Base-by-base conservation (phyloP, 2,797 vertebrate genomes). In the Thunnus albacares region DNA sequence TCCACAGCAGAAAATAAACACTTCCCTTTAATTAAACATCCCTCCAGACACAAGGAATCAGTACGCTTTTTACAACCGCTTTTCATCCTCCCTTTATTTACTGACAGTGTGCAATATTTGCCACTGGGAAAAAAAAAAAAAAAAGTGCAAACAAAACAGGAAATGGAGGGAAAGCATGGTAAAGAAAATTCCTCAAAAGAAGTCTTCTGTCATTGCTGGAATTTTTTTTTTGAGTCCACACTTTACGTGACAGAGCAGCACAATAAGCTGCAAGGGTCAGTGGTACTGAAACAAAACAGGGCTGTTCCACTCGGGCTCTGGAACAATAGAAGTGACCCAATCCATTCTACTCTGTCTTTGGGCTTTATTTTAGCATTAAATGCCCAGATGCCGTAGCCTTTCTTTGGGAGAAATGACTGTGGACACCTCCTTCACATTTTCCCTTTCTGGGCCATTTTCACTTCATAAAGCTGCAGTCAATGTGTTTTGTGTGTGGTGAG, bases 401-500 rank as follows among this genome's bases (percentile, higher is more conserved):
- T 97, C 95, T 96, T 96, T 86, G 57, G 84, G 94, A 96, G 94
- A 96, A 97, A 97, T 96, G 93, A 96, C 97, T 95, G 93, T 90
- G 94, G 96, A 97, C 96, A 96, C 96, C 96, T 95, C 95, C 96
- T 96, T 97, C 94, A 94, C 96, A 95, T 96, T 97, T 97, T 96
- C 95, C 94, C 95, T 96, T 95, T 95, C 94, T 94, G 90, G 92
- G 93, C 92, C 91, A 91, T 97, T 98, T 97, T 97, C 96, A 97
- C 96, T 98, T 97, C 97, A 98, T 98, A 97, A 98, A 98, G 97
- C 97, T 92, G 94, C 96, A 97, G 97, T 98, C 97, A 96, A 96
- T 97, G 97, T 95, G 96, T 97, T 97, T 97, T 97, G 96, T 97
- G 96, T 95, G 95, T 71, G 95, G 93, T 94, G 96, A 96, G 96